Evolutionary conservation across 2,797 vertebrate species (phyloP).

Genomic region (Prunella strophiata): DNA sequence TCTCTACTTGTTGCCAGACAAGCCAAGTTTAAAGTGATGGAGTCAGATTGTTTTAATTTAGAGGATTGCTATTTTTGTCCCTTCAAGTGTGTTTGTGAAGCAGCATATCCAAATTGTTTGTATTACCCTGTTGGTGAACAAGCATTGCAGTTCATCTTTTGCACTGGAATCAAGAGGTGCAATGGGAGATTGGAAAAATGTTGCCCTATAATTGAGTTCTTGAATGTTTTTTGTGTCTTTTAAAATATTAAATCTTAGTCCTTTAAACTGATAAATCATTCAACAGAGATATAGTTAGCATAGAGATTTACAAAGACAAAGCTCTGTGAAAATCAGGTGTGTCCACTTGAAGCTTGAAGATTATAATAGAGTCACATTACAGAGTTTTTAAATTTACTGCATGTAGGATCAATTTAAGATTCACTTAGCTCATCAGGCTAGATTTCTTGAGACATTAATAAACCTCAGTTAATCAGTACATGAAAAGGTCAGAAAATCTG

Average conservation of each 20-base stretch:
- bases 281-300: background rate
- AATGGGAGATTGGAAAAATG: background rate
- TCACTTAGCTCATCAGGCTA: background rate
- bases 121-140: background rate
- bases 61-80: background rate
- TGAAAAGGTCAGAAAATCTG: background rate
- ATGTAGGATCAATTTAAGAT: background rate
- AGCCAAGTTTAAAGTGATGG: background rate
- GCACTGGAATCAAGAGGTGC: background rate
- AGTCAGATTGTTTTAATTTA: background rate
- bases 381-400: background rate
- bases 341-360: background rate
- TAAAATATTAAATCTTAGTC: background rate
- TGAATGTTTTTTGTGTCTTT: background rate
- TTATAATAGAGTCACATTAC: background rate
- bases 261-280: background rate
- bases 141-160: background rate
- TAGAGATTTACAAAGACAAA: background rate
- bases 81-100: background rate
- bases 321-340: background rate
- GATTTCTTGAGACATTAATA: background rate
- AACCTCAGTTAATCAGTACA: fast-evolving
- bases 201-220: background rate
- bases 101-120: background rate
- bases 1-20: background rate